Evolutionary conservation across 2,888 invertebrate genomes (phyloP), one percentile per base, ranked within the genome.

Genomic region (Chaitophorus viminalis): DNA sequence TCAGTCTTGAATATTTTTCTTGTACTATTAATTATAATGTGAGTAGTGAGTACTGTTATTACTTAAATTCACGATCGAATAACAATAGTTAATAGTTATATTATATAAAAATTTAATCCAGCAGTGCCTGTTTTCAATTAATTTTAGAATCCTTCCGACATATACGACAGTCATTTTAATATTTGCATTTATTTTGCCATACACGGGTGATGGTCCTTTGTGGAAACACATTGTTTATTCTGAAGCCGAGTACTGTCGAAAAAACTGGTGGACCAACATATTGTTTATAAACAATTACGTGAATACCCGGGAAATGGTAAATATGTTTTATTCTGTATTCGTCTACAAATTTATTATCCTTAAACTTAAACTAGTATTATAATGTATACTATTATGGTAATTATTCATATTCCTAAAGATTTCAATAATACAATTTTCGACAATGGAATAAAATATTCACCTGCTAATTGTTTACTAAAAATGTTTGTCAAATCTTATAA

Each of bases 201-300:
- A 72, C 6, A 86, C 78, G 68, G 85, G 85, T 1, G 78, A 86
- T 65, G 85, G 85, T 3, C 85, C 85, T 14, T 29, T 86, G 21
- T 86, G 85, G 85, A 86, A 86, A 78, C 36, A 54, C 36, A 52
- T 86, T 36, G 18, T 78, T 70, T 86, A 78, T 21, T 68, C 77
- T 4, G 85, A 86, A 78, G 77, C 85, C 0, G 78, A 86, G 8
- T 78, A 33, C 52, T 86, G 85, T 29, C 68, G 70, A 8, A 86
- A 78, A 68, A 86, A 78, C 36, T 86, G 85, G 85, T 86, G 85
- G 85, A 78, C 78, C 36, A 86, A 86, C 70, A 11, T 86, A n/a
- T 31, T 86, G 36, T 86, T 86, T 54, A 29, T 86, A 54, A 86
- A 86, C 33, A 86, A 78, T 78, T 86, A 86, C 21, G 70, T 86